These are phyloP conservation scores for Trematomus bernacchii DNA, from an alignment of 2,797 vertebrate species.

Conservation along the genomic window DNA sequence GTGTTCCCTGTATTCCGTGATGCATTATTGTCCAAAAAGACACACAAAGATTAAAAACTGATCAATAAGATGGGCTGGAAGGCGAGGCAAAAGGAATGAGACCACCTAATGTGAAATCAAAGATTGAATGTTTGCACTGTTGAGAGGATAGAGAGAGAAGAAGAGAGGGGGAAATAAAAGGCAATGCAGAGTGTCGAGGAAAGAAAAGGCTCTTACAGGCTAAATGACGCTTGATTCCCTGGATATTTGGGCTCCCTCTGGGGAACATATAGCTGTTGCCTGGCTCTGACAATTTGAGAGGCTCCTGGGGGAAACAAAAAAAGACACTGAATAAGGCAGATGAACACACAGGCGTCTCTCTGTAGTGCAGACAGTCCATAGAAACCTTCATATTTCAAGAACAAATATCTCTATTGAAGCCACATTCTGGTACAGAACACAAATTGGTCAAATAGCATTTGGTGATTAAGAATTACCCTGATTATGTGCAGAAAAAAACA, in stretches of 20 bases:
- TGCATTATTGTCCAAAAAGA: constrained; percentile 35
- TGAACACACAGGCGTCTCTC: constrained; percentile 53
- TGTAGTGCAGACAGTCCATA: constrained; percentile 43
- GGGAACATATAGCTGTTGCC: constrained; percentile 82
- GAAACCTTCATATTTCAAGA: constrained; percentile 38
- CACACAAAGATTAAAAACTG: constrained; percentile 43
- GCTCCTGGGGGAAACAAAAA: constrained; percentile 79
- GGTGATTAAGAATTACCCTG: background rate
- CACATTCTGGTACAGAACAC: constrained; percentile 18
- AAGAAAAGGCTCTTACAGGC: constrained; percentile 82
- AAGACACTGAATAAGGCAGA: constrained; percentile 59
- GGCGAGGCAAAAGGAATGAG: constrained; percentile 46
- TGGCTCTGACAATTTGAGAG: constrained; percentile 83
- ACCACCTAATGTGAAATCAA: constrained; percentile 52
- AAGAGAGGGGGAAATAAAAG: constrained; percentile 64
- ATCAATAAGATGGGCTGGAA: constrained; percentile 36
- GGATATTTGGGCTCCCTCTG: constrained; percentile 82
- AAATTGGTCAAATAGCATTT: constrained; percentile 24
- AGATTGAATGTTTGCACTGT: constrained; percentile 52
- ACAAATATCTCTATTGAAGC: constrained; percentile 44
- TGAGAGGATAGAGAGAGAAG: constrained; percentile 41
- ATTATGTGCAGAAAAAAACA: constrained; percentile 12
- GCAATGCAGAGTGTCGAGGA: constrained; percentile 63
- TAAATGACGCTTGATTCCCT: constrained; percentile 88
- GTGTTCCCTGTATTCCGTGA: background rate